Percentiles rank a stretch among this genome's conserved stretches.
Conservation (phyloP, 2,888 invertebrate genomes). For the Acrobasis suavella region DNA sequence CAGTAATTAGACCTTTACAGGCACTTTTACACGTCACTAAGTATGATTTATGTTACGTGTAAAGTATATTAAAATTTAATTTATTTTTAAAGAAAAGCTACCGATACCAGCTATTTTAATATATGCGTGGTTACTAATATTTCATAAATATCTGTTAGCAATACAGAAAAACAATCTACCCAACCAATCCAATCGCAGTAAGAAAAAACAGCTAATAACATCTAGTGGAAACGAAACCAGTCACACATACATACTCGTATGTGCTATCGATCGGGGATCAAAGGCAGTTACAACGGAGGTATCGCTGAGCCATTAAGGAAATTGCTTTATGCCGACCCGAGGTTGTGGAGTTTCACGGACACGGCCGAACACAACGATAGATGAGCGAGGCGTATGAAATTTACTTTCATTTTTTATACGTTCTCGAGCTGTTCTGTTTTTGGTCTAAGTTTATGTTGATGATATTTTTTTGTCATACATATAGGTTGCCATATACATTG, state of each 20-base stretch:
- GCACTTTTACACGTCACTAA: too few relatives aligned
- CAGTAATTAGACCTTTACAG: too few relatives aligned
- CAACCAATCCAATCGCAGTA: not conserved
- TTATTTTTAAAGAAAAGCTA: too few relatives aligned
- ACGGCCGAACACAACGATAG: constrained; percentile 15
- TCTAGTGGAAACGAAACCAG: constrained; percentile 5
- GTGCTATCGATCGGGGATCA: constrained; percentile 46
- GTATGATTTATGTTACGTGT: too few relatives aligned
- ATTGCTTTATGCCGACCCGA: constrained; percentile 66
- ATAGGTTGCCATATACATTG: too few relatives aligned
- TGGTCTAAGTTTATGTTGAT: too few relatives aligned
- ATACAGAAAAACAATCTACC: not conserved
- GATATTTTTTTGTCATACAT: too few relatives aligned
- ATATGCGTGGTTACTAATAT: not conserved
- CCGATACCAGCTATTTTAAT: too few relatives aligned
- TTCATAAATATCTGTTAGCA: not conserved
- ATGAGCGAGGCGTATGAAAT: not conserved
- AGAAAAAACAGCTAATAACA: constrained; percentile 4
- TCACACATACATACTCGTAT: constrained; percentile 10
- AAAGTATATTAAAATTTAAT: too few relatives aligned
- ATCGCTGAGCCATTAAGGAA: constrained; percentile 71
- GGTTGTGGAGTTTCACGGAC: constrained; percentile 37
- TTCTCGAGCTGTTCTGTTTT: too few relatives aligned
- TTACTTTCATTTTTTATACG: not conserved
- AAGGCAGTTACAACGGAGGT: constrained; percentile 50